Percentiles rank a stretch among this genome's conserved stretches.
phyloP scores from a whole-genome alignment of 1,140 invertebrate genomes.

The Akabosia matsudoensis region DNA sequence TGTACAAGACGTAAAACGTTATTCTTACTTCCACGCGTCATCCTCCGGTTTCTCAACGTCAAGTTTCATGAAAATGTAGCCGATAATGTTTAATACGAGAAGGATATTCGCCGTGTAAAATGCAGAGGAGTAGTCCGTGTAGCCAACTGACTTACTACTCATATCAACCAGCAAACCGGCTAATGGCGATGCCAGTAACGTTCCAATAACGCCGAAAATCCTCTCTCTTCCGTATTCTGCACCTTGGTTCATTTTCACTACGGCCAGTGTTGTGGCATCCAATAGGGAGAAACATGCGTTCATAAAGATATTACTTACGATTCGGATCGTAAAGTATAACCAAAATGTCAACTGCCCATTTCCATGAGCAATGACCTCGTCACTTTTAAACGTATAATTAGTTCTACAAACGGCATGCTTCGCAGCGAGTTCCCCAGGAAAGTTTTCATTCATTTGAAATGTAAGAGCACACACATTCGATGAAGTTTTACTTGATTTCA shows the following conservation, averaged over 20 bases:
- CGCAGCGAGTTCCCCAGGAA: no score
- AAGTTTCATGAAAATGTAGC: constrained; percentile 41
- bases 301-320: constrained; percentile 70
- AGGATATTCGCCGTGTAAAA: constrained; percentile 72
- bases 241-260: constrained; percentile 70
- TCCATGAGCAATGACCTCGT: neutral
- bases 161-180: constrained; percentile 56
- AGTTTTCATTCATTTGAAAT: no score
- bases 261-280: constrained; percentile 74
- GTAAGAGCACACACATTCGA: no score
- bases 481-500: no score
- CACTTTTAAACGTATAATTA: constrained; percentile 10
- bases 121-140: constrained; percentile 72
- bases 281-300: constrained; percentile 73
- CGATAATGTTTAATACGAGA: constrained; percentile 63
- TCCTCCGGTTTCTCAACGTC: constrained; percentile 44
- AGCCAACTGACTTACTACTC: constrained; percentile 52
- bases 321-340: constrained; percentile 71
- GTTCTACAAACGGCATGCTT: constrained; percentile 13
- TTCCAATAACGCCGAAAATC: constrained; percentile 72
- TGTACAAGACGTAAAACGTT: constrained; percentile 16
- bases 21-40: constrained; percentile 39
- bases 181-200: constrained; percentile 75
- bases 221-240: constrained; percentile 76
- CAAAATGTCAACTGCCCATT: constrained; percentile 62